Percentiles rank a stretch among this genome's conserved stretches.
Conservation (phyloP, 2,888 invertebrate species). For the Margaritifera margaritifera region DNA sequence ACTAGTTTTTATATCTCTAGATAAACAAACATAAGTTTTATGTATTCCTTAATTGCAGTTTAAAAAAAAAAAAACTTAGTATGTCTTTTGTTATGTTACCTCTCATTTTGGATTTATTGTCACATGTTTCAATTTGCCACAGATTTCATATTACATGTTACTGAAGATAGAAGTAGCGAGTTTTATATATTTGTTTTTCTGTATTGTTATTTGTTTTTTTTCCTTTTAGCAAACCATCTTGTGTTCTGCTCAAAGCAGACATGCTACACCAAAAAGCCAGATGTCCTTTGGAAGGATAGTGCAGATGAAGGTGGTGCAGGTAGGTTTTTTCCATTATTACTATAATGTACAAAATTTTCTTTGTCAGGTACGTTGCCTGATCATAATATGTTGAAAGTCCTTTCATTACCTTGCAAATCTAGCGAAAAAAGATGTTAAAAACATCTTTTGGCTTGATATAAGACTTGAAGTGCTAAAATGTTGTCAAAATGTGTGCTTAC, state of each 20-base stretch:
- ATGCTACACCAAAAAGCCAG: constrained; percentile 56
- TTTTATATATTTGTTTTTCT: neutral
- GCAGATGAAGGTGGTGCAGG: constrained; percentile 8
- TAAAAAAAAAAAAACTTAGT: too few relatives aligned
- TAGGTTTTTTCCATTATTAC: neutral
- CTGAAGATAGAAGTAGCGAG: too few relatives aligned
- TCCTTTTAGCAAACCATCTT: constrained; percentile 66
- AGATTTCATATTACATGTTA: too few relatives aligned
- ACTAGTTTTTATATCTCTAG: too few relatives aligned
- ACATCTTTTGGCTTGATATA: too few relatives aligned
- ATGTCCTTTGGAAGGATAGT: constrained; percentile 7
- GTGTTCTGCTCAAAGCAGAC: constrained; percentile 66
- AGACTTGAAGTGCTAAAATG: too few relatives aligned
- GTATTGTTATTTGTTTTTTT: neutral
- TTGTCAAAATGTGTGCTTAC: too few relatives aligned
- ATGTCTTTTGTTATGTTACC: too few relatives aligned
- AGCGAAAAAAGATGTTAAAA: constrained; percentile 5
- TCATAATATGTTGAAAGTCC: neutral
- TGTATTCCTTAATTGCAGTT: too few relatives aligned
- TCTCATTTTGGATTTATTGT: too few relatives aligned
- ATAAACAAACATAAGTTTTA: too few relatives aligned
- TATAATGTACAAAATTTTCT: neutral
- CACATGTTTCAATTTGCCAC: too few relatives aligned
- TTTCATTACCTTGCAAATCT: neutral
- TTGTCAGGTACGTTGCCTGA: neutral